Evolutionary conservation across 2,797 vertebrate genomes (phyloP), one percentile per base, ranked within the genome.

Genomic region (Hippopotamyrus pictus): DNA sequence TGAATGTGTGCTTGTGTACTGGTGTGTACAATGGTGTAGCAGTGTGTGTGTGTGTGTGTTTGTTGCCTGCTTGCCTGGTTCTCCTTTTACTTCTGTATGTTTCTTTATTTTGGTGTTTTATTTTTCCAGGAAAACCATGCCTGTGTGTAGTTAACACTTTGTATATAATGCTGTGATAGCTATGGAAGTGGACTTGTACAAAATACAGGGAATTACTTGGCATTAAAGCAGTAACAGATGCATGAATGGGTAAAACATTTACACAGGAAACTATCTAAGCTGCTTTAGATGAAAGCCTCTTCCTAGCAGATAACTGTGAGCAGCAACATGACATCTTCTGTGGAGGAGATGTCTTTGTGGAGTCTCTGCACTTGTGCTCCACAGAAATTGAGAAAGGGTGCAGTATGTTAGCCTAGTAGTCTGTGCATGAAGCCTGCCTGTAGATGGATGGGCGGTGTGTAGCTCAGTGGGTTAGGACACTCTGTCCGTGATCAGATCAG

Each of bases 41-140:
- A 6, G 33, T 44, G 88, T 69, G 44, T 3, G 73, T 44, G 88
- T 50, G 1, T 89, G n/a, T 48, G 22, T 44, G 89, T 89, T 1
- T 73, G 17, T 79, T 85, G 59, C 48, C 48, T 90, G 88, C 84
- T 88, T 86, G n/a, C 84, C 51, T 57, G 17, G 12, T 48, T 59
- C 82, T n/a, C 5, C 29, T 17, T 59, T n/a, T 19, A 0, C 0
- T 88, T 48, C 19, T 83, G 79, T 48, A 25, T 48, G 83, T 82
- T 46, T 14, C 6, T 62, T 51, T 76, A 59, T 86, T n/a, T 48
- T 46, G 12, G 25, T 41, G 50, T 83, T 79, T n/a, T 22, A 53
- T 88, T 88, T 1, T 11, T 5, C 3, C 65, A 17, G 37, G 51
- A 54, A 88, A 0, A 50, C 73, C 51, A 0, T 89, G 46, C 88